Evolutionary conservation across 2,113 vertebrate species (phyloP).

Genomic region (Marmota flaviventris): DNA sequence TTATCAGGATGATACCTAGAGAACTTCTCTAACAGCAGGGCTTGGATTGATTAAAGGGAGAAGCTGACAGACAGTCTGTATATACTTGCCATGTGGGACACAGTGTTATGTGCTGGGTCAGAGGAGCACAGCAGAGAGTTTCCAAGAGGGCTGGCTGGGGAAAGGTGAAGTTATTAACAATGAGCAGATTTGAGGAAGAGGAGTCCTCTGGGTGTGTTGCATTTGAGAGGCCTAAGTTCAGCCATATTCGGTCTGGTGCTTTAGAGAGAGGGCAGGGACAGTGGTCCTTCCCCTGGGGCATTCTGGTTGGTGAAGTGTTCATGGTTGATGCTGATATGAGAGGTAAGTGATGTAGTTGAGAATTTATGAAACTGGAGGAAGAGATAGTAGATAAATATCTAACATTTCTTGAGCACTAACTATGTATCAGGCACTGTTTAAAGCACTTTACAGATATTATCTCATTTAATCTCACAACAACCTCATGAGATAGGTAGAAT

Average conservation of each 20-base stretch:
- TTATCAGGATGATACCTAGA: not conserved
- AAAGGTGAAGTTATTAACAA: not conserved
- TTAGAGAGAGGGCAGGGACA: not conserved
- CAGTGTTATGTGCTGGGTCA: not conserved
- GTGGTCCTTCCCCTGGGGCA: not conserved
- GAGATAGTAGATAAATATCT: not conserved
- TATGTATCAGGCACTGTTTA: not conserved
- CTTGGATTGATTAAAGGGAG: not conserved
- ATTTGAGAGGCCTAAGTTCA: not conserved
- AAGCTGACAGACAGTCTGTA: not conserved
- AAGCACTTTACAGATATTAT: not conserved
- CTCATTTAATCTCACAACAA: slow-evolving; percentile 17
- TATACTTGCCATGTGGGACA: not conserved
- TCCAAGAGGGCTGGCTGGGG: not conserved
- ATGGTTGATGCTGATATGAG: not conserved
- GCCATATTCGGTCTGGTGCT: not conserved
- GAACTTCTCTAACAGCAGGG: not conserved
- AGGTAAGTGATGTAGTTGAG: not conserved
- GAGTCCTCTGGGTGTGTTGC: not conserved
- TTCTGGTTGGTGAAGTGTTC: not conserved
- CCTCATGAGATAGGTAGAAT: not conserved
- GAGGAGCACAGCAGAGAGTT: not conserved
- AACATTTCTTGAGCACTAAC: not conserved
- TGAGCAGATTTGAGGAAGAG: not conserved
- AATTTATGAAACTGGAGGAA: not conserved